Evolutionary conservation across 92 coral and sea anemone genomes (phyloP).

Genomic region (Meandrina meandrites): DNA sequence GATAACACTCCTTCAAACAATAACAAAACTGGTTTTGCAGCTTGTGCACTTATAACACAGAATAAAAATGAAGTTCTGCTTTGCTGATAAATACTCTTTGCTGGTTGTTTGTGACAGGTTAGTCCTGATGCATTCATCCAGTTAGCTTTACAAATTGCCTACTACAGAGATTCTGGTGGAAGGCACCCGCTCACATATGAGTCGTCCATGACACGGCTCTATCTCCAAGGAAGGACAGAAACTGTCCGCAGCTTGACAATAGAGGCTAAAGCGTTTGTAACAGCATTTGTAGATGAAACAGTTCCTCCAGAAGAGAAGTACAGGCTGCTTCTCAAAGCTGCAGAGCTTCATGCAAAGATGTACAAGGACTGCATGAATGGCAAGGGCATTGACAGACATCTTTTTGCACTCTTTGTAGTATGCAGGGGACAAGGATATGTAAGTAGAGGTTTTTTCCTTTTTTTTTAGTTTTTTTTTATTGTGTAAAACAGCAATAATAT

Average conservation of each 20-base stretch:
- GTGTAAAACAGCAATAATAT: no score
- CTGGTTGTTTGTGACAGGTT: conserved; percentile 53
- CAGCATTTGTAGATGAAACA: conserved; percentile 65
- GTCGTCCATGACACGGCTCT: conserved; percentile 93
- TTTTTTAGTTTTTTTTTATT: neutral
- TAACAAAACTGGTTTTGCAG: no score
- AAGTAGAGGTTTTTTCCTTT: conserved; percentile 39
- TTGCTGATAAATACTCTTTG: neutral
- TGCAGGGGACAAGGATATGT: conserved; percentile 97
- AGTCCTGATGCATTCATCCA: conserved; percentile 99
- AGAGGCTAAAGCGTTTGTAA: conserved; percentile 85
- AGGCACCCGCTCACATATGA: conserved; percentile 91
- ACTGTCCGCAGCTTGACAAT: conserved; percentile 88
- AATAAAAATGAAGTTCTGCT: no score
- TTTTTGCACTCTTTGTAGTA: conserved; percentile 93
- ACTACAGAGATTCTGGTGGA: conserved; percentile 84
- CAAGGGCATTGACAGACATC: conserved; percentile 91
- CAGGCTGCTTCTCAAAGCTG: conserved; percentile 62
- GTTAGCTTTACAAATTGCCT: conserved; percentile 87
- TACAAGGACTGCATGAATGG: conserved; percentile 99
- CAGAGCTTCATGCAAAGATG: conserved; percentile 71
- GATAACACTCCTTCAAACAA: no score
- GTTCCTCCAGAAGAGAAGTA: conserved; percentile 66
- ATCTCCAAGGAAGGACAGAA: conserved; percentile 96
- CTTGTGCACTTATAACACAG: no score